Conservation (phyloP, 2,888 invertebrate genomes). For the Lasioglossum figueresi region DNA sequence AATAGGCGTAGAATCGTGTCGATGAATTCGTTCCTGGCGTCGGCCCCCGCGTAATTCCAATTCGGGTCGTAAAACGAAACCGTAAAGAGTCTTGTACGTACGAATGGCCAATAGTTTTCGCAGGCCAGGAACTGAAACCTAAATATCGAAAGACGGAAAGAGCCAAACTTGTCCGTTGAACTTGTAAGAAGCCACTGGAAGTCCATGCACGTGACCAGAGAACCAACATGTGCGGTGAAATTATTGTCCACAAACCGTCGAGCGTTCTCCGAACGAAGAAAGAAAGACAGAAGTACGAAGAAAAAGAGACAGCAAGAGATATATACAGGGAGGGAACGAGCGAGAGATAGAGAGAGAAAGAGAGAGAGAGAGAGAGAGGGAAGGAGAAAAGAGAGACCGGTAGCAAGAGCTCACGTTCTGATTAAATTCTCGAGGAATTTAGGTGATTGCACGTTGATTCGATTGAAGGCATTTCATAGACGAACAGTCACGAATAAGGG, state of each 20-base stretch:
- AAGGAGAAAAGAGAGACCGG: conserved; percentile 17
- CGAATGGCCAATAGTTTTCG: conserved; percentile 61
- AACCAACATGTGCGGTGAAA: conserved; percentile 72
- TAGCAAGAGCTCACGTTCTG: conserved; percentile 75
- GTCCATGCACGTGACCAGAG: conserved; percentile 76
- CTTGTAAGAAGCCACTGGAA: conserved; percentile 72
- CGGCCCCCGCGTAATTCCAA: background rate
- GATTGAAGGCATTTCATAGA: conserved; percentile 80
- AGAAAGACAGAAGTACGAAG: conserved; percentile 31
- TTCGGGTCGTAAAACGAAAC: conserved; percentile 29
- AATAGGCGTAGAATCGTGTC: too few species aligned
- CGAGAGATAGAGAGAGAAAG: background rate
- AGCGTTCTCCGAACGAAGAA: conserved; percentile 26
- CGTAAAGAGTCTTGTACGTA: conserved; percentile 51
- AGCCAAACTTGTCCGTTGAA: conserved; percentile 72
- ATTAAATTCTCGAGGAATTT: conserved; percentile 80
- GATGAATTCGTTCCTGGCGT: background rate
- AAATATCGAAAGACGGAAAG: conserved; percentile 68
- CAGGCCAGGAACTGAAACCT: conserved; percentile 57
- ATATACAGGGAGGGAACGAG: background rate
- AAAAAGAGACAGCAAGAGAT: conserved; percentile 11
- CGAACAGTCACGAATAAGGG: conserved; percentile 77
- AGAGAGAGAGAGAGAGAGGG: background rate
- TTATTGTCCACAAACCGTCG: conserved; percentile 70
- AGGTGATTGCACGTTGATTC: conserved; percentile 78